Evolutionary conservation across 2,113 vertebrate species (phyloP).

Genomic region (Synchiropus splendidus): DNA sequence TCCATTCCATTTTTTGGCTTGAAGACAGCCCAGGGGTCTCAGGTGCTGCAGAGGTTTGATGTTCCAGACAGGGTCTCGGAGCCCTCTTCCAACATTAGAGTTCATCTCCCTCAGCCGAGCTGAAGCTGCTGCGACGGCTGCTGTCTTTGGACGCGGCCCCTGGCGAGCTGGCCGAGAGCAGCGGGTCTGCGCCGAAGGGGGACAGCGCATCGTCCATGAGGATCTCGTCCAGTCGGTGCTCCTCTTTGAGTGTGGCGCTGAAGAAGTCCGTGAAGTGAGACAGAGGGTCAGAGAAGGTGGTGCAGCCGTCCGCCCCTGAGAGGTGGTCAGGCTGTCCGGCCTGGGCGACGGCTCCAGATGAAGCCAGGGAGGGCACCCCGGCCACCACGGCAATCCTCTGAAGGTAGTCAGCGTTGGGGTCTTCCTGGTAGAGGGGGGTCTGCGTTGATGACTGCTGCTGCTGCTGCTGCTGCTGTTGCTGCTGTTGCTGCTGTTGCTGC

Average conservation of each 20-base stretch:
- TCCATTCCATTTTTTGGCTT: no score
- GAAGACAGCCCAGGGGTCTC: no score
- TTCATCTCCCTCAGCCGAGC: constrained; percentile 81
- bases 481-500: no score
- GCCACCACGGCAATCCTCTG: constrained; percentile 62
- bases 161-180: constrained; percentile 82
- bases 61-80: no score
- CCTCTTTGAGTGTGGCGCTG: constrained; percentile 84
- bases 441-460: constrained; percentile 64
- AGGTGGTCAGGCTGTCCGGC: constrained; percentile 47
- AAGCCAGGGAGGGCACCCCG: constrained; percentile 17
- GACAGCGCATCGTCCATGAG: constrained; percentile 81
- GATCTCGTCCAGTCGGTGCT: constrained; percentile 80
- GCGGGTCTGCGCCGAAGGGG: constrained; percentile 81
- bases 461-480: no score
- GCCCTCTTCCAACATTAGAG: constrained; percentile 56
- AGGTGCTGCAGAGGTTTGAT: no score
- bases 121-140: constrained; percentile 90
- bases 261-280: constrained; percentile 97
- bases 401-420: constrained; percentile 73
- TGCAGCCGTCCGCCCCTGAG: constrained; percentile 59
- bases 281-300: constrained; percentile 87
- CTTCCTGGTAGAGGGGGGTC: constrained; percentile 76
- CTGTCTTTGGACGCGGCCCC: constrained; percentile 78
- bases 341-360: constrained; percentile 16